Evolutionary conservation across 2,888 invertebrate genomes (phyloP), one percentile per base, ranked within the genome.

Genomic region (Piscicola geometra): DNA sequence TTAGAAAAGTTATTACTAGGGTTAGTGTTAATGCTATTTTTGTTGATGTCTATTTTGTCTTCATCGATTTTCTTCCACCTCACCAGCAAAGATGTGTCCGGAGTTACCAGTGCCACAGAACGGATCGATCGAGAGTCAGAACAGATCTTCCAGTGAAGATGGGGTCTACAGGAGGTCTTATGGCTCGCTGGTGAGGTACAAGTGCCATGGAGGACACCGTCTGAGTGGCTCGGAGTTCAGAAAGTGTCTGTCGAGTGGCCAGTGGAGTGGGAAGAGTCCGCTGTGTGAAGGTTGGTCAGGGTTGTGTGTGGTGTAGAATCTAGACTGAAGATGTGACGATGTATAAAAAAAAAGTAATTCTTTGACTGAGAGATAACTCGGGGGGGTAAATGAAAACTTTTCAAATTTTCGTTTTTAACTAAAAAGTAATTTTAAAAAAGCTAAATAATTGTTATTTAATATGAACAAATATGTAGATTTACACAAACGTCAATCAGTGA

Each of bases 21-120:
- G n/a, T n/a, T n/a, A n/a, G n/a, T n/a, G n/a, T n/a, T n/a, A n/a
- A n/a, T n/a, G n/a, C n/a, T n/a, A n/a, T n/a, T n/a, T n/a, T n/a
- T n/a, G n/a, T n/a, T n/a, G n/a, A n/a, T n/a, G n/a, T n/a, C n/a
- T n/a, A n/a, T n/a, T n/a, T n/a, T n/a, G n/a, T n/a, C n/a, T n/a
- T n/a, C n/a, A n/a, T n/a, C n/a, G n/a, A n/a, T n/a, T n/a, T n/a
- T n/a, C n/a, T n/a, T n/a, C n/a, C n/a, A n/a, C n/a, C n/a, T n/a
- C n/a, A n/a, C n/a, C 91, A 87, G 95, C 97, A 82, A 95, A 96
- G 81, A 92, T 94, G 87, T 99, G 98, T 85, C 90, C 92, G 52
- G 90, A 91, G 66, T 94, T 98, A 0, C 92, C 93, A 81, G 92
- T 93, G 83, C 97, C 97, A 0, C 89, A 90, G 71, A 92, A 95